Evolutionary conservation across 2,113 vertebrate genomes (phyloP).

Genomic region (Myotis yumanensis): DNA sequence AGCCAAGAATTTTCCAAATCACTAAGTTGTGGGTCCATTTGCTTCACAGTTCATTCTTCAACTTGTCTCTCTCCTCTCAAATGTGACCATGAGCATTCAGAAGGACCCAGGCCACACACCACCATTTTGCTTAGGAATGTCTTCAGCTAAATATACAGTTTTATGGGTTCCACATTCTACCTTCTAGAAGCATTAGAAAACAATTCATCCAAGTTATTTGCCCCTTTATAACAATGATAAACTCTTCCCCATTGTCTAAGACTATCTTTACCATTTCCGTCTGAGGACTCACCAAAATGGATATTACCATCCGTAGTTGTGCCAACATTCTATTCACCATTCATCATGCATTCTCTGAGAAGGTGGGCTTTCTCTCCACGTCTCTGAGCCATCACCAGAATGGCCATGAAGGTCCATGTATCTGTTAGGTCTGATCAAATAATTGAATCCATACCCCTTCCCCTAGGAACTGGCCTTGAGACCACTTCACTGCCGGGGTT

Average conservation of each 20-base stretch:
- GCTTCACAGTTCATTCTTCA: not conserved
- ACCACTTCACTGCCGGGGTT: too few species aligned
- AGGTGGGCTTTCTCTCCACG: not conserved
- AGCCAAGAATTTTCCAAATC: not conserved
- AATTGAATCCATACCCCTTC: too few species aligned
- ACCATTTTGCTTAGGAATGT: not conserved
- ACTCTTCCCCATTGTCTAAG: too few species aligned
- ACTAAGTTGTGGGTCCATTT: not conserved
- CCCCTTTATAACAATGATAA: not conserved
- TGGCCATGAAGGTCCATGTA: not conserved
- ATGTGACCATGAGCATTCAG: not conserved
- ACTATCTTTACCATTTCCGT: not conserved
- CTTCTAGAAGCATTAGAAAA: not conserved
- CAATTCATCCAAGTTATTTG: not conserved
- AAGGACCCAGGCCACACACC: not conserved
- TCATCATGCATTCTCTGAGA: not conserved
- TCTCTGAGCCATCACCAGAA: not conserved
- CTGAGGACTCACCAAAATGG: not conserved
- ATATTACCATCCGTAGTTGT: too few species aligned
- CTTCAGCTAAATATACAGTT: not conserved
- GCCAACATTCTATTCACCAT: not conserved
- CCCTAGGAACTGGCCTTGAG: too few species aligned
- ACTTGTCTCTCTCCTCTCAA: not conserved
- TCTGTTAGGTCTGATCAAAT: too few species aligned
- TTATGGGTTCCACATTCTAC: rapidly evolving